These are phyloP conservation scores for Bos indicus DNA, from an alignment of 2,113 vertebrate genomes.

Conservation along the genomic window DNA sequence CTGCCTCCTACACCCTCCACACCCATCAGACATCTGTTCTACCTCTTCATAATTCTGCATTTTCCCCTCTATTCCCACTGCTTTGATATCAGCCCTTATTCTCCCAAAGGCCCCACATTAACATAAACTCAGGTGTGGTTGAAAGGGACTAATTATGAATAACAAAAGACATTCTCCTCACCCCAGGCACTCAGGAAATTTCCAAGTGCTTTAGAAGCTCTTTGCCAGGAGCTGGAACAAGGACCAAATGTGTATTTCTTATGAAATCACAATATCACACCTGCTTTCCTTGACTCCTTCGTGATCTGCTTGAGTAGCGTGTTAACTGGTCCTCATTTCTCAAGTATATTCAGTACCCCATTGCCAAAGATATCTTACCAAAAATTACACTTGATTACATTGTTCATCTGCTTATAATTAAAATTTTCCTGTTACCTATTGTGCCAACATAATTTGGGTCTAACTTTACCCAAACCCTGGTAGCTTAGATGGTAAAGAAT, in stretches of 20 bases:
- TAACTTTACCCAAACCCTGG: background rate
- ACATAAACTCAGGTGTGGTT: background rate
- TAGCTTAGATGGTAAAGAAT: background rate
- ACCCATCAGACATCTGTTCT: background rate
- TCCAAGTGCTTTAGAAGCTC: background rate
- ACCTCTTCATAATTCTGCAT: background rate
- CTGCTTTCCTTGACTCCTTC: background rate
- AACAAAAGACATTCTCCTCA: background rate
- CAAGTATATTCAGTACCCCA: background rate
- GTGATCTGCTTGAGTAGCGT: background rate
- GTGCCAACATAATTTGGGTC: background rate
- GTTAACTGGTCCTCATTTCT: background rate
- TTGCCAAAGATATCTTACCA: background rate
- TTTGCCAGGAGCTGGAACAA: background rate
- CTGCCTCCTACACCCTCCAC: background rate
- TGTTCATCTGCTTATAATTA: slow-evolving; percentile 9
- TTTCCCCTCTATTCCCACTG: background rate
- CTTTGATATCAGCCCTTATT: background rate
- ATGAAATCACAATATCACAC: background rate
- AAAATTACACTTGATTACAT: background rate
- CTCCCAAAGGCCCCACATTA: background rate
- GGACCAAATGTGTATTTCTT: background rate
- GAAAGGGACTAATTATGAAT: background rate
- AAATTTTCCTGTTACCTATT: background rate
- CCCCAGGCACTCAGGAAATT: background rate